These are phyloP conservation scores for Recurvirostra avosetta DNA, from an alignment of 2,113 vertebrate species.

Conservation along the genomic window DNA sequence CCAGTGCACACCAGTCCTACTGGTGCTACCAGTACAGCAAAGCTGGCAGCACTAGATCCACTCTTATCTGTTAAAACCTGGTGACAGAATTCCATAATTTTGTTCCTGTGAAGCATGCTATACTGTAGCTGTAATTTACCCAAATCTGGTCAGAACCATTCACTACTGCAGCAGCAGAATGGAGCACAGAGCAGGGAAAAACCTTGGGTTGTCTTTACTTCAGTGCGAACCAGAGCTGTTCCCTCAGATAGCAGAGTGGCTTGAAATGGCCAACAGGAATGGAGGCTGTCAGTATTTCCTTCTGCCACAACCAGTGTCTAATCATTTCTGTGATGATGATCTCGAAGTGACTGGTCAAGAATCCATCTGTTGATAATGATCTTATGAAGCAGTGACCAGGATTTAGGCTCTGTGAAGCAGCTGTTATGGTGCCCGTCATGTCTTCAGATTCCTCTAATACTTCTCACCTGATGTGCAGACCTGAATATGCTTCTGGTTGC, in stretches of 20 bases:
- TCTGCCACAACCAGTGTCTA: not conserved
- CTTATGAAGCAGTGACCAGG: not conserved
- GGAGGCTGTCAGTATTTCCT: not conserved
- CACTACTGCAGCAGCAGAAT: not conserved
- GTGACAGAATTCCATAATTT: not conserved
- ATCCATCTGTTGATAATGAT: not conserved
- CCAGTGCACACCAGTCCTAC: not conserved
- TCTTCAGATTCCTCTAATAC: not conserved
- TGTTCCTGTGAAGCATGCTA: not conserved
- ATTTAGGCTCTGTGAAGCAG: not conserved
- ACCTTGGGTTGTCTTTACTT: not conserved
- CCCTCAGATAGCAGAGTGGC: fast-evolving
- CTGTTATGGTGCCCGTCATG: not conserved
- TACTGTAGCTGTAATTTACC: not conserved
- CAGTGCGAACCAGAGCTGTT: no score
- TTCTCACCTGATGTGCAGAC: not conserved
- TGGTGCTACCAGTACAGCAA: not conserved
- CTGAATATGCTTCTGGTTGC: not conserved
- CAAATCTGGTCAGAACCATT: not conserved
- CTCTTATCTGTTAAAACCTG: not conserved
- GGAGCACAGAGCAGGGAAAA: not conserved
- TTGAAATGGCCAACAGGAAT: not conserved
- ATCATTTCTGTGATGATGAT: not conserved
- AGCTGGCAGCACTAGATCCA: not conserved
- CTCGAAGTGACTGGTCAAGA: not conserved